Base-by-base conservation (phyloP, 2,113 vertebrate genomes). In the Forbesichthys agassizii region DNA sequence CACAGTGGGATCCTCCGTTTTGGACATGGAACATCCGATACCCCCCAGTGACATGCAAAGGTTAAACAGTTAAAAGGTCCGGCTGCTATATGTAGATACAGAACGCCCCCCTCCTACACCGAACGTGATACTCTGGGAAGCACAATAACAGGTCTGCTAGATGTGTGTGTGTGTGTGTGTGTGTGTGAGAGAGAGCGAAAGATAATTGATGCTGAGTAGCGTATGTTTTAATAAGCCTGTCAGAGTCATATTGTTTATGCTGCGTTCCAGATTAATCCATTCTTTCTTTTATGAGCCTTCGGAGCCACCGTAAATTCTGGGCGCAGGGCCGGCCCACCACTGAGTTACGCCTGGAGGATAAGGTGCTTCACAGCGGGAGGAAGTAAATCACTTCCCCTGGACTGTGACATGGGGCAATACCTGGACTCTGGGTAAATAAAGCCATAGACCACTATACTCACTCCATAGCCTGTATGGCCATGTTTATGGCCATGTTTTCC, bases 201-300 rank as follows among this genome's bases (percentile, higher is more conserved):
- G 86, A 79, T 85, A 88, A 90, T 87, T 89, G 89, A 89, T 88
- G 88, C 89, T 90, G 89, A 90, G 90, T 88, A 90, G 84, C 86
- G 61, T 80, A 82, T 87, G 85, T 92, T 92, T 92, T 92, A 92
- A 91, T 87, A 88, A 86, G 89, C 74, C 90, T 92, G 90, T 90
- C 90, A 88, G 82, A 88, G 83, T 90, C 83, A 79, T 91, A 92
- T 92, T 92, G 89, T 92, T 92, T 92, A 92, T 92, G 89, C 88
- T 85, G 82, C 91, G 89, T 92, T 90, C 88, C 83, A 88, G 88
- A 92, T 91, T 91, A 92, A 92, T 92, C 88, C 90, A 91, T 92
- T 91, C 90, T 92, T 88, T 84, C 88, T 92, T 27, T 92, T 92
- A 92, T 90, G 88, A 88, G 90, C 89, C 89, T 87, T 84, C 84